Base-by-base conservation (phyloP, 2,113 vertebrate genomes). In the Scortum barcoo region DNA sequence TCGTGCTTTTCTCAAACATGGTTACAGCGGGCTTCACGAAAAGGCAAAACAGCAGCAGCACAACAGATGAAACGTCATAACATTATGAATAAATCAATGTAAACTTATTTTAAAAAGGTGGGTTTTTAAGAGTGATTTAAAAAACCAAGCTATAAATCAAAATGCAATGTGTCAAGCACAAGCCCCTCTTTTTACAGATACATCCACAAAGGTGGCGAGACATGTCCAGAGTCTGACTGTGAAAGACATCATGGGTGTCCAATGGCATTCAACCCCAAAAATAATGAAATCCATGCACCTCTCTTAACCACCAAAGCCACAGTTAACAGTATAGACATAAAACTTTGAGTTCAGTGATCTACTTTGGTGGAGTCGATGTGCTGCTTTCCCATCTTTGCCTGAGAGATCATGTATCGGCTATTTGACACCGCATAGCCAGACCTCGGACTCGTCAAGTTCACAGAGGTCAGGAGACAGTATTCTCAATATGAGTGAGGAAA, bases 361-460 rank as follows among this genome's bases (percentile, higher is more conserved):
- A 1, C 12, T 7, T 56, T 56, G 12, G 1, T 26, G 24, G n/a
- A 26, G 4, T 56, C 53, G 14, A 19, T 50, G 48, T 50, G 6
- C 33, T 36, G 33, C 33, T 36, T 36, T 36, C 33, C 33, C 6
- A 6, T 36, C 33, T 36, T 36, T 36, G 33, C 33, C 33, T 36
- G 33, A 4, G 6, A 36, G 6, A 36, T 36, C 33, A 36, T 6
- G 33, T 6, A 36, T 36, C 33, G 6, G 33, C 33, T 36, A 36
- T 36, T 22, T 4, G 26, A 72, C 53, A 44, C 69, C 78, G 53
- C 17, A 20, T 14, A 73, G 22, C n/a, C 78, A n/a, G 46, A 58
- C 61, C 14, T 80, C 58, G 36, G 51, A 10, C 51, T 65, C 8
- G 17, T 62, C 17, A 26, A 20, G 77, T 63, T 72, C 48, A 72